These are phyloP conservation scores for Pluvianellus socialis DNA, from an alignment of 2,113 vertebrate genomes.

Conservation along the genomic window DNA sequence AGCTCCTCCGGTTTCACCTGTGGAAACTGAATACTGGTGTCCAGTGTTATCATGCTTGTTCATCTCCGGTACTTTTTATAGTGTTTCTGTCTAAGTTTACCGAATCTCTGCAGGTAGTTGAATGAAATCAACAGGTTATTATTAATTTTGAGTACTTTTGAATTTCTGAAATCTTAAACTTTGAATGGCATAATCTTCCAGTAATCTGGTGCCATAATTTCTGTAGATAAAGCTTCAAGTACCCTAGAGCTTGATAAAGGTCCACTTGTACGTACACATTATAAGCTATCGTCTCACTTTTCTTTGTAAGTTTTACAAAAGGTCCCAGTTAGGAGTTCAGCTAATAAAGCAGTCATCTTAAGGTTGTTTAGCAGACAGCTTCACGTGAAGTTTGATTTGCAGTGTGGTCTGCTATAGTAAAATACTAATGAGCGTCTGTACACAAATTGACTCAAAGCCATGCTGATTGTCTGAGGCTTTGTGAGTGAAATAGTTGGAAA, in stretches of 20 bases:
- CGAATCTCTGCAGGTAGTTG: background rate
- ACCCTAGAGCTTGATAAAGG: background rate
- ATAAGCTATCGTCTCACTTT: background rate
- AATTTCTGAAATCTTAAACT: background rate
- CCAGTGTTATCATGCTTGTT: constrained; percentile 24
- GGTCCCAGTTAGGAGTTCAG: background rate
- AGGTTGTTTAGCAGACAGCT: background rate
- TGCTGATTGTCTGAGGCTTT: background rate
- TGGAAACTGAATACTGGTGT: background rate
- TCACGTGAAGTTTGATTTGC: background rate
- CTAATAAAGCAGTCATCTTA: background rate
- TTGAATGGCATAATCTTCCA: background rate
- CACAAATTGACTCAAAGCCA: background rate
- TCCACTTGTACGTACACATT: background rate
- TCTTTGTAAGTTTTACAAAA: background rate
- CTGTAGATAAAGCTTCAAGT: background rate
- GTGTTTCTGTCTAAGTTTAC: background rate
- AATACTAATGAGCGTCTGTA: background rate
- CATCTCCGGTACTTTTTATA: constrained; percentile 9
- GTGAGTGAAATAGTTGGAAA: background rate
- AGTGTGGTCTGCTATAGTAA: background rate
- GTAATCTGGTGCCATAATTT: background rate
- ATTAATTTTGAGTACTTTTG: background rate
- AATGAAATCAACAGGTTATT: background rate
- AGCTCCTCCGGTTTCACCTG: constrained; percentile 22